phyloP scores from a whole-genome alignment of 2,113 vertebrate genomes.

The Hyla sarda region DNA sequence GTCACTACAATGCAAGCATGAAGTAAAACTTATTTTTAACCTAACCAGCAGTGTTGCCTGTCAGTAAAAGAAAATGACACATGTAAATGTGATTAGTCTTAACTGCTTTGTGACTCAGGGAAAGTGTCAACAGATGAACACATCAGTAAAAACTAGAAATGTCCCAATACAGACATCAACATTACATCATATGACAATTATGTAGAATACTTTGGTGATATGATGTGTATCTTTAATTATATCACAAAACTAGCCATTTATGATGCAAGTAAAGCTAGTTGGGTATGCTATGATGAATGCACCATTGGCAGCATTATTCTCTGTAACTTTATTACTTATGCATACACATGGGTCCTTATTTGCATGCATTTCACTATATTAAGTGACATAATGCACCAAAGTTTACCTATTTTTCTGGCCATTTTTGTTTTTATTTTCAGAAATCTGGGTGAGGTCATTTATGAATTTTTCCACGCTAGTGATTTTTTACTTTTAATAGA shows the following conservation, averaged over 20 bases:
- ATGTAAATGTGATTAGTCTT: not conserved
- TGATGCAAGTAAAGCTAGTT: not conserved
- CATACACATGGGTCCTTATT: no score
- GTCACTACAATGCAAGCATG: not conserved
- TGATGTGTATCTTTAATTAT: not conserved
- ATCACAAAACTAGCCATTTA: not conserved
- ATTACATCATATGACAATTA: not conserved
- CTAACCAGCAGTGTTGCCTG: conserved; percentile 33
- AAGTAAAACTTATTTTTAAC: conserved; percentile 51
- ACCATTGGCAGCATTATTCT: no score
- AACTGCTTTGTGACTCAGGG: not conserved
- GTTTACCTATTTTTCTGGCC: no score
- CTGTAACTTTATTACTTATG: no score
- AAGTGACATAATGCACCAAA: no score
- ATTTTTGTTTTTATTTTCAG: no score
- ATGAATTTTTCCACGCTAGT: no score
- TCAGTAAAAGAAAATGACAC: conserved; percentile 44
- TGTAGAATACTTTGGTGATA: not conserved
- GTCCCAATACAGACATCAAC: not conserved
- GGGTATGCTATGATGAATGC: not conserved
- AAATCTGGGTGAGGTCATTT: no score
- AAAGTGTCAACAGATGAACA: not conserved
- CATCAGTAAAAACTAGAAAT: not conserved
- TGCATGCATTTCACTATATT: no score
- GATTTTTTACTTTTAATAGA: no score